A percentile compares a stretch with the other conserved stretches of the same genome.
phyloP scores from a whole-genome alignment of 2,888 invertebrate species.

The Timema podura region DNA sequence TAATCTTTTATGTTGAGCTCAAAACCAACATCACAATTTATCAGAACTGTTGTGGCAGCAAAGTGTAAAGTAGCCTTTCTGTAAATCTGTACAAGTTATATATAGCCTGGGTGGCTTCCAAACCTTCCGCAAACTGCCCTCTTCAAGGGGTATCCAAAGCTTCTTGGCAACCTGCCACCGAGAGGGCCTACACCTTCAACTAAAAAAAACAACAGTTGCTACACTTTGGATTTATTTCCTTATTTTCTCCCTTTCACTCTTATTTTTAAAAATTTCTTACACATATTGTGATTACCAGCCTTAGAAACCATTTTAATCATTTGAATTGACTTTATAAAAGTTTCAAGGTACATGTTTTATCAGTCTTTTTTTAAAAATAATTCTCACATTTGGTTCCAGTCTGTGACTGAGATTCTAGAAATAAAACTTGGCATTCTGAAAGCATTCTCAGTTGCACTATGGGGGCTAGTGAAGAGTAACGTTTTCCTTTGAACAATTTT shows the following conservation, averaged over 20 bases:
- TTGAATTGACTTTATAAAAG: neutral
- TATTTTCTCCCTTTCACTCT: neutral
- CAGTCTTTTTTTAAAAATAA: too few species aligned
- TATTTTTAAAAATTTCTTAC: conserved; percentile 11
- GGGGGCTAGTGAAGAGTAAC: too few species aligned
- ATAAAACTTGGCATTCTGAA: conserved; percentile 10
- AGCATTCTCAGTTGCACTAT: neutral
- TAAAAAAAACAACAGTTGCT: conserved; percentile 17
- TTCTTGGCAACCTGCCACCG: conserved; percentile 28
- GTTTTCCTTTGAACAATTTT: neutral
- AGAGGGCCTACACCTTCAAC: conserved; percentile 16
- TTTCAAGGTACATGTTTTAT: too few species aligned
- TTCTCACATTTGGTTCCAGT: neutral
- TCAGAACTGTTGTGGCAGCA: neutral
- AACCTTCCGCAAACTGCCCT: conserved; percentile 30
- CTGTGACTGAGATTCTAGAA: neutral
- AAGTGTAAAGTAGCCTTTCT: conserved; percentile 28
- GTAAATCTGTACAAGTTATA: conserved; percentile 29
- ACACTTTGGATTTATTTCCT: conserved; percentile 4
- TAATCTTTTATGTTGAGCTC: too few species aligned
- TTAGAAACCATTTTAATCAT: neutral
- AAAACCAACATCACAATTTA: too few species aligned
- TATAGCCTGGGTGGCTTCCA: conserved; percentile 31
- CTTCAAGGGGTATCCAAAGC: conserved; percentile 28
- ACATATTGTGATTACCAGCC: neutral